Evolutionary conservation across 1,140 invertebrate species (phyloP).

Genomic region (Diachasmimorpha longicaudata): DNA sequence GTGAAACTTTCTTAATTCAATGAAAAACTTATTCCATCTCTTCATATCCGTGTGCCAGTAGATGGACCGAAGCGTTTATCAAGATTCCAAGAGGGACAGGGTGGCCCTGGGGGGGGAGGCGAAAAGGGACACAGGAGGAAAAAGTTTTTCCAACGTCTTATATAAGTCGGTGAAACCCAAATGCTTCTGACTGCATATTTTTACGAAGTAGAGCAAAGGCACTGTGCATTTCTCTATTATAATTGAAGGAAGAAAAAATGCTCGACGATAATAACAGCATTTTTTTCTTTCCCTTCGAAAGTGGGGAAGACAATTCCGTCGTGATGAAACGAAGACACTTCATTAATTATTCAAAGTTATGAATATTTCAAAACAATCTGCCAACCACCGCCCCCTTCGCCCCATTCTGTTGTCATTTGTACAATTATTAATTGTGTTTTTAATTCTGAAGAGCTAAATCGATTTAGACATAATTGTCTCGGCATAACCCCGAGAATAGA

Average conservation of each 20-base stretch:
- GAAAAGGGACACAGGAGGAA: neutral
- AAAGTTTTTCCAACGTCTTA: neutral
- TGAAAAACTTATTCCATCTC: conserved; percentile 22
- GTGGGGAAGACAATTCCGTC: too few species aligned
- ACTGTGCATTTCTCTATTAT: neutral
- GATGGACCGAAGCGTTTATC: conserved; percentile 18
- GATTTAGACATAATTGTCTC: too few species aligned
- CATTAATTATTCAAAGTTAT: too few species aligned
- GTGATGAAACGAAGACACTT: too few species aligned
- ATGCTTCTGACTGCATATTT: conserved; percentile 2
- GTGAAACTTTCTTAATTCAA: conserved; percentile 23
- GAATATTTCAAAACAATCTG: too few species aligned
- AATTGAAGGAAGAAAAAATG: neutral
- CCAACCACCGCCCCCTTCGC: too few species aligned
- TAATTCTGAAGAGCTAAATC: too few species aligned
- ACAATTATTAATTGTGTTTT: too few species aligned
- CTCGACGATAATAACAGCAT: neutral
- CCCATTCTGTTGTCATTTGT: too few species aligned
- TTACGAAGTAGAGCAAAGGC: neutral
- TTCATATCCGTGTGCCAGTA: neutral
- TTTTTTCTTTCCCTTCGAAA: neutral
- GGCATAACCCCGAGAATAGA: too few species aligned
- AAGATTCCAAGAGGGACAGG: conserved; percentile 6
- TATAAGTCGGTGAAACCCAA: neutral
- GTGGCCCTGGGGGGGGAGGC: neutral